Evolutionary conservation across 92 coral and sea anemone genomes (phyloP).

Genomic region (Desmophyllum pertusum): DNA sequence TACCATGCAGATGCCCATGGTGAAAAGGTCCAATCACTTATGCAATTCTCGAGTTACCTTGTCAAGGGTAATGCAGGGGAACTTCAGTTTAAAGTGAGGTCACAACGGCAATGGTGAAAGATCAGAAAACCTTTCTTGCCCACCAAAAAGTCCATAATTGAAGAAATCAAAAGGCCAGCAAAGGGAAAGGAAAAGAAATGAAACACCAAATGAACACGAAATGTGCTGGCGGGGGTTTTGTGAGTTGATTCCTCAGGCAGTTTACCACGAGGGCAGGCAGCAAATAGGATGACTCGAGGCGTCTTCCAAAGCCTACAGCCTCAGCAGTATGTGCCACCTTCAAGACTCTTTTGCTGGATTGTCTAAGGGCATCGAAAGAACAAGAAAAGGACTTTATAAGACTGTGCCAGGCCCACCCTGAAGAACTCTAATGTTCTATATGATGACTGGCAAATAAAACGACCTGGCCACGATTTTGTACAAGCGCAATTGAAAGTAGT

Average conservation of each 20-base stretch:
- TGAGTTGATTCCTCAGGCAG: constrained; percentile 36
- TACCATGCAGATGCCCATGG: constrained; percentile 27
- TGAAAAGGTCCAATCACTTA: constrained; percentile 25
- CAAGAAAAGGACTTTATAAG: constrained; percentile 30
- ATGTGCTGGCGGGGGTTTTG: constrained; percentile 28
- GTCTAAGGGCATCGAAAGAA: constrained; percentile 31
- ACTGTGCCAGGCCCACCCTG: constrained; percentile 42
- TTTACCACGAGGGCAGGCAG: constrained; percentile 18
- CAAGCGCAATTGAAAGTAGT: constrained; percentile 24
- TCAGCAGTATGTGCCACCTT: constrained; percentile 31
- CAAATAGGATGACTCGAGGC: constrained; percentile 31
- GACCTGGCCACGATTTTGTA: constrained; percentile 39
- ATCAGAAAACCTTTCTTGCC: constrained; percentile 16
- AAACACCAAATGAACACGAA: constrained; percentile 22
- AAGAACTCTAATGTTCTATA: constrained; percentile 35
- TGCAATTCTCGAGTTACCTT: constrained; percentile 35
- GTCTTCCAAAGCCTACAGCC: constrained; percentile 25
- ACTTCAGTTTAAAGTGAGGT: constrained; percentile 31
- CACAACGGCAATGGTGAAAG: constrained; percentile 32
- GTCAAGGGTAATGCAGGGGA: constrained; percentile 24
- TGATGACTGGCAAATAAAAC: constrained; percentile 26
- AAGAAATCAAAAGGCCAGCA: constrained; percentile 26
- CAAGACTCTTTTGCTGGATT: constrained; percentile 41
- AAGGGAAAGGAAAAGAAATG: constrained; percentile 20
- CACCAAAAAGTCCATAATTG: constrained; percentile 12